Evolutionary conservation across 1,140 invertebrate species (phyloP).

Genomic region (Zaprionus capensis): DNA sequence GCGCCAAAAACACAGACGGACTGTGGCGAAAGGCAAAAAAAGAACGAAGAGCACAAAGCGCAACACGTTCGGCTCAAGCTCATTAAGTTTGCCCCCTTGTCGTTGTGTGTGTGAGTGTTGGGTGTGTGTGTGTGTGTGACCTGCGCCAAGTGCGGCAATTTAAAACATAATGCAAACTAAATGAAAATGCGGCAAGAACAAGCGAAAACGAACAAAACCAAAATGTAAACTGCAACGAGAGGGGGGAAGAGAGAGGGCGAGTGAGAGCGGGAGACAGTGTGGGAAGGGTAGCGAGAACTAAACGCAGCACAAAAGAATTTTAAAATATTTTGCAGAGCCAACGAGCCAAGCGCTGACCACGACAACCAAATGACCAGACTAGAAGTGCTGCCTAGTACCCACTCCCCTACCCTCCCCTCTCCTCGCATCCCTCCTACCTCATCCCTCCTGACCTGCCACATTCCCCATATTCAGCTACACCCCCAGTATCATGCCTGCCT

Average conservation of each 20-base stretch:
- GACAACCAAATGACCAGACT: conserved; percentile 51
- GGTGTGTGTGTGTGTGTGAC: conserved; percentile 25
- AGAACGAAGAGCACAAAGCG: conserved; percentile 36
- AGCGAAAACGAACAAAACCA: conserved; percentile 14
- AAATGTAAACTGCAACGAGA: not conserved
- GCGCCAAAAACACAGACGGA: conserved; percentile 11
- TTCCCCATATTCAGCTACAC: not conserved
- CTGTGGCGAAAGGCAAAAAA: not conserved
- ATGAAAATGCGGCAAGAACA: conserved; percentile 71
- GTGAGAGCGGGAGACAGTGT: not conserved
- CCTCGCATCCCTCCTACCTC: not conserved
- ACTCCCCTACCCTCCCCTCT: conserved; percentile 4
- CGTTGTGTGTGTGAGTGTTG: not conserved
- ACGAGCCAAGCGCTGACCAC: conserved; percentile 50
- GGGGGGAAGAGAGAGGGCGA: not conserved
- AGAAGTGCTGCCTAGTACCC: not conserved
- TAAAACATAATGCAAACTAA: conserved; percentile 82
- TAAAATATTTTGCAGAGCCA: conserved; percentile 71
- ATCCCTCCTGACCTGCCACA: not conserved
- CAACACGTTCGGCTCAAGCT: conserved; percentile 65
- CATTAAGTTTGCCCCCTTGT: conserved; percentile 64
- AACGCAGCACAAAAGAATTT: conserved; percentile 72
- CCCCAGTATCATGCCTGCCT: not conserved
- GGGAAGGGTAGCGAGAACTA: conserved; percentile 11
- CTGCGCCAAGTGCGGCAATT: conserved; percentile 71